These are phyloP conservation scores for Campylomormyrus tamandua DNA, from an alignment of 2,113 vertebrate species.

Conservation along the genomic window DNA sequence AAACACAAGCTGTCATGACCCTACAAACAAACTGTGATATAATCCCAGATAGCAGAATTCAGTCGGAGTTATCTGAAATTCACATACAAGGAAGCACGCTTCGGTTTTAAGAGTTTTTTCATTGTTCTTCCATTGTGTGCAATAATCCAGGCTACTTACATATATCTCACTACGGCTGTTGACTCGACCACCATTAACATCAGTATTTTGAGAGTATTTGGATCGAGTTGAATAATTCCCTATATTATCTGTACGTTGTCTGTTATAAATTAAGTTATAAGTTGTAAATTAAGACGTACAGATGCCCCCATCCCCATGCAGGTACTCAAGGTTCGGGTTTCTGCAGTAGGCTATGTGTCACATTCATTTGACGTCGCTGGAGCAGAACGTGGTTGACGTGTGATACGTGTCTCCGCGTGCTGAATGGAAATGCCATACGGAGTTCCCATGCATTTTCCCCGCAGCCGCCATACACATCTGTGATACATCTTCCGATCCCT, in stretches of 20 bases:
- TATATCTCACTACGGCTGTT: neutral
- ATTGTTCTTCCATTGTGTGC: neutral
- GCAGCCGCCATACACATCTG: no score
- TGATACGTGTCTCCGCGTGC: neutral
- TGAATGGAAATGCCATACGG: neutral
- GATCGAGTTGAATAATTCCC: neutral
- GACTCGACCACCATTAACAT: neutral
- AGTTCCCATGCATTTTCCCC: neutral
- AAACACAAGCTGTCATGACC: neutral
- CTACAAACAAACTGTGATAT: neutral
- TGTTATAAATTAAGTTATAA: neutral
- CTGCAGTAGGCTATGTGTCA: neutral
- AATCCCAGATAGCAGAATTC: neutral
- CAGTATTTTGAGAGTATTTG: neutral
- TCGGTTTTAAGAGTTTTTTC: neutral
- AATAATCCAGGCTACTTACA: neutral
- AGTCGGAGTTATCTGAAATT: neutral
- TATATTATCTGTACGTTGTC: neutral
- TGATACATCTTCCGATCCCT: neutral
- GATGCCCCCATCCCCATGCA: neutral
- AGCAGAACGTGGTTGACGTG: conserved; percentile 6
- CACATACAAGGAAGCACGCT: neutral
- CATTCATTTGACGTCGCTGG: neutral
- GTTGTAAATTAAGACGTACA: neutral
- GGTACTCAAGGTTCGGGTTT: neutral